These are phyloP conservation scores for Harpagus bidentatus DNA, from an alignment of 2,113 vertebrate species.

Conservation along the genomic window DNA sequence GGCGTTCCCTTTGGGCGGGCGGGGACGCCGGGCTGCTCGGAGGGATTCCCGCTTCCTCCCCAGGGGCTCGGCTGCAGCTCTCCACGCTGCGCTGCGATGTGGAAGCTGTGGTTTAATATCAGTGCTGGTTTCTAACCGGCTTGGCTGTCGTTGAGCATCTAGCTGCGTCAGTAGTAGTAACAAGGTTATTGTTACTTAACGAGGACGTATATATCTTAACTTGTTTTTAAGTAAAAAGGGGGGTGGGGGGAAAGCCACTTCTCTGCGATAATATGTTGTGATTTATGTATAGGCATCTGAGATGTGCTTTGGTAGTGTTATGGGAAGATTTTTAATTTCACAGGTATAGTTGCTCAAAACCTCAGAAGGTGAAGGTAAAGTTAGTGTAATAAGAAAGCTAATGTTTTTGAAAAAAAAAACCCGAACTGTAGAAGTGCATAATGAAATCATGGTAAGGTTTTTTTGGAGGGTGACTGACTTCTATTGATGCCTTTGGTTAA, in stretches of 20 bases:
- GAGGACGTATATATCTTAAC: no score
- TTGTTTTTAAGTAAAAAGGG: not conserved
- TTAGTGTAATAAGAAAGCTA: not conserved
- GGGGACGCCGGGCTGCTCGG: no score
- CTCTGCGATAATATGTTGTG: fast-evolving
- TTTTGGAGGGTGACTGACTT: not conserved
- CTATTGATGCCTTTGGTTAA: not conserved
- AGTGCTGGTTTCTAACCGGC: not conserved
- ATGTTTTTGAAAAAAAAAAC: fast-evolving
- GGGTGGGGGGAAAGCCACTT: fast-evolving
- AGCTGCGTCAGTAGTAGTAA: fast-evolving
- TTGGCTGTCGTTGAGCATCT: not conserved
- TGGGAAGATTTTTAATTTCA: fast-evolving
- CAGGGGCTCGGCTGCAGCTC: not conserved
- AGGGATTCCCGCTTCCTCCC: fast-evolving
- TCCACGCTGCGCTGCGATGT: no score
- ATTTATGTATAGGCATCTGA: fast-evolving
- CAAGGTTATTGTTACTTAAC: not conserved
- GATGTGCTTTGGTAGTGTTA: fast-evolving
- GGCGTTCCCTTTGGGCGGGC: fast-evolving
- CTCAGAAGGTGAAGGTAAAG: not conserved
- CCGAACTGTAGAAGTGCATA: no score
- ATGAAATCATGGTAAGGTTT: not conserved
- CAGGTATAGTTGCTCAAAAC: fast-evolving
- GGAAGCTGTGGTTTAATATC: not conserved